These are phyloP conservation scores for Pseudachorutes palmiensis DNA, from an alignment of 1,140 invertebrate species.

Conservation along the genomic window DNA sequence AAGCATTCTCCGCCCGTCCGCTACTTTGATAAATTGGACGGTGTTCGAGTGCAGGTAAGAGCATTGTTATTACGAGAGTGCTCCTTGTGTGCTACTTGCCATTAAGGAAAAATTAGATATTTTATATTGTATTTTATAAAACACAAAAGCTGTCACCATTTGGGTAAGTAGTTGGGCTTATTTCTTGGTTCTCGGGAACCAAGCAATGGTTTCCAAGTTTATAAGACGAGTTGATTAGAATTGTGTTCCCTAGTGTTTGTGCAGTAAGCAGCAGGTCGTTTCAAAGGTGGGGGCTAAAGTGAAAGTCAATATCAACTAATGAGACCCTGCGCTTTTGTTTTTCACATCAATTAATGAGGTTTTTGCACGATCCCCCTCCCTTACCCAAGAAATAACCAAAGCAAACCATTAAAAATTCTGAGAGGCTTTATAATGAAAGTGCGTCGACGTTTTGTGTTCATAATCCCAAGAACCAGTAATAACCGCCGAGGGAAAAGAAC, in stretches of 20 bases:
- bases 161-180: too few species aligned
- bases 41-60: conserved; percentile 68
- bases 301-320: not conserved
- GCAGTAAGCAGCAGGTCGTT: too few species aligned
- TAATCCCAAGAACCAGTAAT: too few species aligned
- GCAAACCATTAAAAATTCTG: not conserved
- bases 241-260: too few species aligned
- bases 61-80: not conserved
- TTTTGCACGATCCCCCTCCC: not conserved
- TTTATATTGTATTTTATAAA: too few species aligned
- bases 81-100: not conserved
- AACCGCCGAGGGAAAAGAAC: too few species aligned
- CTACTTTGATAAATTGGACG: conserved; percentile 58
- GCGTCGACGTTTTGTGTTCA: too few species aligned
- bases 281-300: not conserved
- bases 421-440: not conserved
- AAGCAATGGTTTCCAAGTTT: too few species aligned
- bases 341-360: not conserved
- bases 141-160: too few species aligned
- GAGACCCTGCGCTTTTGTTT: not conserved
- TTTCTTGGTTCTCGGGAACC: too few species aligned
- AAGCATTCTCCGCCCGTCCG: conserved; percentile 50
- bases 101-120: not conserved
- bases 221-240: too few species aligned
- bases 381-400: not conserved